Evolutionary conservation across 2,888 invertebrate species (phyloP), one percentile per base, ranked within the genome.

Genomic region (Abrostola triplasia): DNA sequence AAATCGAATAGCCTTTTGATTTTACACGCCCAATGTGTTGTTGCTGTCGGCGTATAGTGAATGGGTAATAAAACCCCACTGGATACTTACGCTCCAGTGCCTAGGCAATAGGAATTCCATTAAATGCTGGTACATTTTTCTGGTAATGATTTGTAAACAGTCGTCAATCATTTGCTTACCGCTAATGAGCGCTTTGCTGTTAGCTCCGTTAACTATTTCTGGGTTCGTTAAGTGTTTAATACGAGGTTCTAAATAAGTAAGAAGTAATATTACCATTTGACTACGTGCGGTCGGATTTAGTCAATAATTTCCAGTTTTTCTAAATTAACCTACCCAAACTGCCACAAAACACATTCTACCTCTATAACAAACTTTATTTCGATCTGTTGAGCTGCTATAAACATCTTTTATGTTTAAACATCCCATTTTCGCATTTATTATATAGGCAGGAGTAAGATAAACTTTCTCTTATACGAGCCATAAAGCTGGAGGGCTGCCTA

Each of bases 51-150:
- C 58, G 49, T 64, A 48, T 57, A 54, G 58, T 58, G 64, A 73
- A 69, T 64, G 56, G 72, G 50, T 73, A 73, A 69, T 69, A 64
- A 60, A 72, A 52, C 51, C 57, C 51, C 57, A 59, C 59, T 41
- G 9, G 24, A 36, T 0, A 49, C 36, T 61, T 64, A 60, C 35
- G 24, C 40, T 53, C 59, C 67, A 55, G 58, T 73, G 67, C 41
- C 37, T 59, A 50, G 13, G 49, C 48, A 37, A 37, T 36, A 57
- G 50, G 47, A 35, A 42, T 7, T 55, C 11, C 36, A 58, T 38
- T 64, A 38, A 51, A 51, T 63, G 36, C 44, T 38, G 8, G 24
- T 37, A 59, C 54, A 51, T 50, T 50, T 68, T 59, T 57, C 52
- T 56, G 38, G 51, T 60, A 52, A 67, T 67, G 37, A 55, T 60